Percentiles rank a stretch among this genome's conserved stretches.
These are phyloP conservation scores for Vanessa tameamea DNA, from an alignment of 1,140 invertebrate genomes.

Conservation along the genomic window DNA sequence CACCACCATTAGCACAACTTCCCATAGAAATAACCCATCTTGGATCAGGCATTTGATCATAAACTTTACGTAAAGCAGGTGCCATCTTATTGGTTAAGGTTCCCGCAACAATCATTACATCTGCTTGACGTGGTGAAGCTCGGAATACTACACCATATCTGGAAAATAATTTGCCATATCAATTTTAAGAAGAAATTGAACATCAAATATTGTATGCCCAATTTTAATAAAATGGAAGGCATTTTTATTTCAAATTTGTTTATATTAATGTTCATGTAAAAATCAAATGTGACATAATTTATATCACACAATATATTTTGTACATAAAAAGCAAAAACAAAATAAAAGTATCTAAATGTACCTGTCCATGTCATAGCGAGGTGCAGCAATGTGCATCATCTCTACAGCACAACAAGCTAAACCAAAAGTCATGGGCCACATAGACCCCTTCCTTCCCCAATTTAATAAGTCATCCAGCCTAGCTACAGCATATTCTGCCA, in stretches of 20 bases:
- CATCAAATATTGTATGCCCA: too few relatives aligned
- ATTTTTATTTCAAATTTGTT: too few relatives aligned
- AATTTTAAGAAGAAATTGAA: constrained; percentile 9
- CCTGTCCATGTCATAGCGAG: constrained; percentile 98
- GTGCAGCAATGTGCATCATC: constrained; percentile 99
- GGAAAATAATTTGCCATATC: constrained; percentile 20
- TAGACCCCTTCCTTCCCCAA: constrained; percentile 95
- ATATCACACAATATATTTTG: too few relatives aligned
- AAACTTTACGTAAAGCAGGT: constrained; percentile 95
- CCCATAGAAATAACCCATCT: constrained; percentile 99
- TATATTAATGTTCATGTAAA: background rate
- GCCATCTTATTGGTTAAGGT: constrained; percentile 99
- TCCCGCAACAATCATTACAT: constrained; percentile 98
- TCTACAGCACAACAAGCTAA: constrained; percentile 98
- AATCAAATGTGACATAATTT: too few relatives aligned
- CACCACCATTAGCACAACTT: constrained; percentile 99
- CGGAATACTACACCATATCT: constrained; percentile 96
- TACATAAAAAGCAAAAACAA: too few relatives aligned
- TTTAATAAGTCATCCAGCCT: constrained; percentile 96
- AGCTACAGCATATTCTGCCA: constrained; percentile 89
- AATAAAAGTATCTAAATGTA: constrained; percentile 35
- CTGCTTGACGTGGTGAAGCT: constrained; percentile 96
- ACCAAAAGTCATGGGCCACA: constrained; percentile 98
- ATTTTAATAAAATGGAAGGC: too few relatives aligned
- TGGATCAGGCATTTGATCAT: constrained; percentile 97